A percentile compares a stretch with the other conserved stretches of the same genome.
These are phyloP conservation scores for Notodonta dromedarius DNA, from an alignment of 2,888 invertebrate genomes.

Conservation along the genomic window DNA sequence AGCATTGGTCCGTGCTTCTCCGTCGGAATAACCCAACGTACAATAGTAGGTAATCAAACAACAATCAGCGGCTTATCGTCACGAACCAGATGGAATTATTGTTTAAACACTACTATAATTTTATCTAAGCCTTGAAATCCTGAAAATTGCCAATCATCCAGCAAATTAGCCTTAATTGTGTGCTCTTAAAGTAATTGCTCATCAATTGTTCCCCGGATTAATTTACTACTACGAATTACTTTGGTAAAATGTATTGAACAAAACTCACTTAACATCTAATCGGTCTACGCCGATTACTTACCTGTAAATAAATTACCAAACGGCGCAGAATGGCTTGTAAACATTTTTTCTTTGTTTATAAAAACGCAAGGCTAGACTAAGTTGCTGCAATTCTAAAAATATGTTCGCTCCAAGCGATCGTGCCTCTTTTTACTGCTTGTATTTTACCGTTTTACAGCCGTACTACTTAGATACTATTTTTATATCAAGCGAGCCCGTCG, in stretches of 20 bases:
- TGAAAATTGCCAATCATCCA: slow-evolving; percentile 21
- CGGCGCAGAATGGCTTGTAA: slow-evolving; percentile 4
- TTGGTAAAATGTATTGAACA: neutral
- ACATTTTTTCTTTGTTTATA: slow-evolving; percentile 19
- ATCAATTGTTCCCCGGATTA: slow-evolving; percentile 2
- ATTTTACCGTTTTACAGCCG: slow-evolving; percentile 41
- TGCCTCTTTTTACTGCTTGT: slow-evolving; percentile 32
- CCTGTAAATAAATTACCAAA: slow-evolving; percentile 25
- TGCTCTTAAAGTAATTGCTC: slow-evolving; percentile 1
- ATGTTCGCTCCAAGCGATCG: slow-evolving; percentile 29
- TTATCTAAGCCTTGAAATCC: slow-evolving; percentile 28
- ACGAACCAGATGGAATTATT: slow-evolving; percentile 57
- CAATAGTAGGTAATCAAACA: slow-evolving; percentile 50
- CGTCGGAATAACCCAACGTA: slow-evolving; percentile 45
- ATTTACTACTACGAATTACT: neutral
- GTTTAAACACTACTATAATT: slow-evolving; percentile 30
- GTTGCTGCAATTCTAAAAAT: slow-evolving; percentile 36
- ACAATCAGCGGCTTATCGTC: slow-evolving; percentile 53
- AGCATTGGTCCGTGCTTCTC: slow-evolving; percentile 43
- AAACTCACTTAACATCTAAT: slow-evolving; percentile 18
- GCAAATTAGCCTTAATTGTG: slow-evolving; percentile 1
- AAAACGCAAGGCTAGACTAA: slow-evolving; percentile 26
- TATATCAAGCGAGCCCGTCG: slow-evolving; percentile 49
- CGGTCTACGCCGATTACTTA: slow-evolving; percentile 23
- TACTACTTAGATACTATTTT: slow-evolving; percentile 44